Conservation (phyloP, 2,888 invertebrate species). For the Chelonus formosanus region DNA sequence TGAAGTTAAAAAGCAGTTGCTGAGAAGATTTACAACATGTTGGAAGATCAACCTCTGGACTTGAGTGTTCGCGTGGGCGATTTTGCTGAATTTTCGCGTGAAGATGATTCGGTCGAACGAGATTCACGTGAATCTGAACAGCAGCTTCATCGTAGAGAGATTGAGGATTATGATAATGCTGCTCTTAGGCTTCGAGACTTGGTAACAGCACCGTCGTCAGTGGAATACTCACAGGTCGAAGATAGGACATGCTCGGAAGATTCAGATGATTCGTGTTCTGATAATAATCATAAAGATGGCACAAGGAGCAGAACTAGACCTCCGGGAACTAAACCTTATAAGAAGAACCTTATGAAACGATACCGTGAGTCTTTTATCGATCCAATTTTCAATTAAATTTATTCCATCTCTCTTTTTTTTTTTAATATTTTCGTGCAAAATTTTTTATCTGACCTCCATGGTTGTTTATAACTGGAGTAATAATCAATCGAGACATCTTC, state of each 20-base stretch:
- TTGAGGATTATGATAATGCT: constrained; percentile 60
- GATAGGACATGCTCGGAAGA: constrained; percentile 76
- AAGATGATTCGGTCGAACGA: constrained; percentile 62
- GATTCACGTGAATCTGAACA: constrained; percentile 28
- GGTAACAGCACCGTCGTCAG: constrained; percentile 51
- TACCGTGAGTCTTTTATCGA: constrained; percentile 80
- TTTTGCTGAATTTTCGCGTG: constrained; percentile 54
- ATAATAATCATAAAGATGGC: constrained; percentile 71
- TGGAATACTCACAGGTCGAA: constrained; percentile 59
- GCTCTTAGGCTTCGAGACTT: constrained; percentile 47
- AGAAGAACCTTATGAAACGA: constrained; percentile 92
- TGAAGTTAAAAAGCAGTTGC: not conserved
- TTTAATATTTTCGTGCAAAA: too few species aligned
- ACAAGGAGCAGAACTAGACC: constrained; percentile 66
- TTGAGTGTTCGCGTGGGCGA: constrained; percentile 71
- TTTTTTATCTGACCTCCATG: too few species aligned
- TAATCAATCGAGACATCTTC: not conserved
- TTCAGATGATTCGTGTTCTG: constrained; percentile 81
- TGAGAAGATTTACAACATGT: constrained; percentile 48
- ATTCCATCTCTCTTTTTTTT: too few species aligned
- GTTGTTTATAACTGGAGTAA: too few species aligned
- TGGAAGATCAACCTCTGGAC: constrained; percentile 80
- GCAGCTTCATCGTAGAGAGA: constrained; percentile 22
- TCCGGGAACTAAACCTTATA: constrained; percentile 74
- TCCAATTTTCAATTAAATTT: too few species aligned